Percentiles rank a stretch among this genome's conserved stretches.
phyloP scores from a whole-genome alignment of 2,797 vertebrate species.

The Crenichthys baileyi region DNA sequence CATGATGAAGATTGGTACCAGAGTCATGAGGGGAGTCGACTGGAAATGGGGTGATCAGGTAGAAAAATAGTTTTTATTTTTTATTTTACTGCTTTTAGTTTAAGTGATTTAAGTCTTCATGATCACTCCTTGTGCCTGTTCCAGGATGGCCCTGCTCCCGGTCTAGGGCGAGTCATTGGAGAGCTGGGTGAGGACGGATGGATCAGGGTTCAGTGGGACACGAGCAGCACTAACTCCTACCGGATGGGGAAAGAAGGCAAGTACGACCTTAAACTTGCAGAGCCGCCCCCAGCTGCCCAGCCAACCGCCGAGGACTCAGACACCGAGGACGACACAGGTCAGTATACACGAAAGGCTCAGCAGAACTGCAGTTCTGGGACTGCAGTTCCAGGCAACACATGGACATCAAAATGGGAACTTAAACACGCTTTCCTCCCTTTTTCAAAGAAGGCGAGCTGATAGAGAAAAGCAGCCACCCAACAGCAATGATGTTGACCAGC shows the following conservation, averaged over 20 bases:
- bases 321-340: conserved; percentile 95
- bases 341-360: conserved; percentile 13
- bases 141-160: conserved; percentile 94
- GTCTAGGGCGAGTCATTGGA: conserved; percentile 95
- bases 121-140: conserved; percentile 1
- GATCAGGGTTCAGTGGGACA: conserved; percentile 99
- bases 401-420: background rate
- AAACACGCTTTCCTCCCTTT: conserved; percentile 15
- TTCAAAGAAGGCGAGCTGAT: conserved; percentile 88
- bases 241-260: conserved; percentile 99
- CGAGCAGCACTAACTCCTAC: conserved; percentile 98
- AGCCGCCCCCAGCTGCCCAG: conserved; percentile 87
- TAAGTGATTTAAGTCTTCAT: background rate
- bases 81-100: background rate
- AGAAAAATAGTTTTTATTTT: background rate
- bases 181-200: conserved; percentile 97
- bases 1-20: conserved; percentile 99
- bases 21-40: conserved; percentile 97
- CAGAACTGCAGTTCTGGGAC: too few relatives aligned
- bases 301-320: conserved; percentile 92
- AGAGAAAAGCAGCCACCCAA: conserved; percentile 92
- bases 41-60: conserved; percentile 99
- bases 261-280: conserved; percentile 95
- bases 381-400: background rate
- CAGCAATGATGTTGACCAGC: conserved; percentile 93